Conservation (phyloP, 2,888 invertebrate genomes). For the Xanthostigma xanthostigma region DNA sequence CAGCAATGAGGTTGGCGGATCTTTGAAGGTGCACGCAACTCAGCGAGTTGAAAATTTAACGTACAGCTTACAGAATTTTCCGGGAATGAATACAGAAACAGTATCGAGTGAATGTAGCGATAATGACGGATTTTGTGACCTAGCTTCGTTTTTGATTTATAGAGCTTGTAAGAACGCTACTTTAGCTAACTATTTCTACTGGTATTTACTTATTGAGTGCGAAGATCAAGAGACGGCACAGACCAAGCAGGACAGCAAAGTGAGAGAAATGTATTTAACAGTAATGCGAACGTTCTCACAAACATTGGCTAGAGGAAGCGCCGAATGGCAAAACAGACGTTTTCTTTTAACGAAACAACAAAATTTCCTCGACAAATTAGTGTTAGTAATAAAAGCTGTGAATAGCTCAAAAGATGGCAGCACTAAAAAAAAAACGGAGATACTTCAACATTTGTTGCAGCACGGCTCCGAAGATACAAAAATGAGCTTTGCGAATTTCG, state of each 20-base stretch:
- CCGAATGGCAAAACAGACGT: slow-evolving; percentile 57
- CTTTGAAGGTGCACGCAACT: slow-evolving; percentile 14
- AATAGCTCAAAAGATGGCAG: slow-evolving; percentile 74
- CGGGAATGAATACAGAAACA: slow-evolving; percentile 29
- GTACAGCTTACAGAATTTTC: slow-evolving; percentile 2
- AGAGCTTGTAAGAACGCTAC: slow-evolving; percentile 79
- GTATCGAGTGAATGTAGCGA: slow-evolving; percentile 30
- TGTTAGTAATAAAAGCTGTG: slow-evolving; percentile 74
- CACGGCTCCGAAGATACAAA: slow-evolving; percentile 63
- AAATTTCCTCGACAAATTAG: slow-evolving; percentile 80
- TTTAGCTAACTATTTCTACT: slow-evolving; percentile 93
- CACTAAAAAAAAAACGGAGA: slow-evolving; percentile 81
- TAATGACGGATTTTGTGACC: slow-evolving; percentile 40
- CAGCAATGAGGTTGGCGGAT: slow-evolving; percentile 15
- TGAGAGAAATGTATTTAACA: slow-evolving; percentile 73
- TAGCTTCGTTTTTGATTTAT: slow-evolving; percentile 81
- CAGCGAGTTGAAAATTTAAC: slow-evolving; percentile 12
- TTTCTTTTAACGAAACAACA: slow-evolving; percentile 72
- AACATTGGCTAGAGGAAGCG: slow-evolving; percentile 49
- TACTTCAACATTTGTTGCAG: slow-evolving; percentile 67
- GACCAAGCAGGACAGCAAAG: slow-evolving; percentile 51
- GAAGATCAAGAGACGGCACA: slow-evolving; percentile 63
- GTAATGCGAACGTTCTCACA: slow-evolving; percentile 79
- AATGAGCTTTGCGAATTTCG: slow-evolving; percentile 78
- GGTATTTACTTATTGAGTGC: slow-evolving; percentile 91